Conservation (phyloP, 2,888 invertebrate species). For the Muschampia plurimacula region DNA sequence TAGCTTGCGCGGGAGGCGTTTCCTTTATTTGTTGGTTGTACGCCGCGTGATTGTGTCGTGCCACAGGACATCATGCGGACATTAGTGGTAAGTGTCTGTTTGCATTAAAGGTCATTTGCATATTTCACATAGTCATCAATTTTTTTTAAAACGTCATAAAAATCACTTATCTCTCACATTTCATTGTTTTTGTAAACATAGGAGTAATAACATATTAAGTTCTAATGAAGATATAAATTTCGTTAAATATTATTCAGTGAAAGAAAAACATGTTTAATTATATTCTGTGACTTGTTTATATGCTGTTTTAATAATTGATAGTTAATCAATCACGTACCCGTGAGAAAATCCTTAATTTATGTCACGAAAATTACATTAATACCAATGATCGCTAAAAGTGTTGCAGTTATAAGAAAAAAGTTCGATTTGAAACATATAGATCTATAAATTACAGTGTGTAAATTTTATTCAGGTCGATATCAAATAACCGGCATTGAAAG, state of each 20-base stretch:
- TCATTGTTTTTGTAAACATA: not conserved
- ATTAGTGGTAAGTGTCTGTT: constrained; percentile 74
- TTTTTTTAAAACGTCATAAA: constrained; percentile 5
- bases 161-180: not conserved
- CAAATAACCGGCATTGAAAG: constrained; percentile 59
- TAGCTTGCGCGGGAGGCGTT: constrained; percentile 77
- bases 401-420: not conserved
- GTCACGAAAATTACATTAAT: not conserved
- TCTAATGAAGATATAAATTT: not conserved
- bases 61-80: constrained; percentile 77
- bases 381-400: not conserved
- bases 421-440: constrained; percentile 22
- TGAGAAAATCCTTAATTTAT: not conserved
- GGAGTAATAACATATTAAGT: not conserved
- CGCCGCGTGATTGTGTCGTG: constrained; percentile 79
- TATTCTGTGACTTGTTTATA: not conserved
- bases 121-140: constrained; percentile 49
- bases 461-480: constrained; percentile 63
- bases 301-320: not conserved
- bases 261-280: not conserved
- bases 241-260: not conserved
- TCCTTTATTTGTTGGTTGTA: constrained; percentile 83
- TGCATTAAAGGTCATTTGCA: constrained; percentile 55
- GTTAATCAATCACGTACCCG: not conserved
- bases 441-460: constrained; percentile 52